Base-by-base conservation (phyloP, 2,888 invertebrate species). In the Ernsta delagoae region DNA sequence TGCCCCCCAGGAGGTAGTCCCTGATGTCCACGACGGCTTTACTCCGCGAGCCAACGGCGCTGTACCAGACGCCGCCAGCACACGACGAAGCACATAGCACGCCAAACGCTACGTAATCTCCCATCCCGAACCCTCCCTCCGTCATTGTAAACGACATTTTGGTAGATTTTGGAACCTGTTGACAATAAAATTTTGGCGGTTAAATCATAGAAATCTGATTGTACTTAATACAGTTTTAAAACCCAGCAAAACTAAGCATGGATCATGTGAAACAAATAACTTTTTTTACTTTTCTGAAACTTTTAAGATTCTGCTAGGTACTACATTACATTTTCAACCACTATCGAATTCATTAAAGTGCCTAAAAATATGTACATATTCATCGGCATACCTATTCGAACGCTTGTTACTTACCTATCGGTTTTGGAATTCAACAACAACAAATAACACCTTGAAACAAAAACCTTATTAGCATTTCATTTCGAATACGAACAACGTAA, bases 1-100 rank as follows among this genome's bases (percentile, higher is more conserved):
- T 94, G 70, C 96, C 96, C 43, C 97, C 98, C 72, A 97, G 94
- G 64, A 98, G 92, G 83, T 97, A 97, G 80, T 96, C 96, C 75
- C 94, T 92, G 85, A 96, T 84, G 81, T 95, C 93, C 76, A 91
- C 86, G 75, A 95, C 89, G 8, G 93, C 90, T 72, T 90, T 87
- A 39, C 83, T 83, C 56, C 92, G 85, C 70, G 95, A 95, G 4
- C 95, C 95, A 65, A 94, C 89, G 72, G 89, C 90, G 72, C 92
- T 89, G 83, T 93, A 93, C 92, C 96, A 97, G 59, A 97, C 80
- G 1, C 98, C 98, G n/a, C 97, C 97, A 2, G 94, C 91, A 11
- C 97, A 96, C 0, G 97, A 97, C 3, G 96, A 80, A 5, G 94
- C 77, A 74, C 97, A 93, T 94, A 97, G 95, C 5, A 94, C 80